These are phyloP conservation scores for Aphidoletes aphidimyza DNA, from an alignment of 2,888 invertebrate species.

Conservation along the genomic window DNA sequence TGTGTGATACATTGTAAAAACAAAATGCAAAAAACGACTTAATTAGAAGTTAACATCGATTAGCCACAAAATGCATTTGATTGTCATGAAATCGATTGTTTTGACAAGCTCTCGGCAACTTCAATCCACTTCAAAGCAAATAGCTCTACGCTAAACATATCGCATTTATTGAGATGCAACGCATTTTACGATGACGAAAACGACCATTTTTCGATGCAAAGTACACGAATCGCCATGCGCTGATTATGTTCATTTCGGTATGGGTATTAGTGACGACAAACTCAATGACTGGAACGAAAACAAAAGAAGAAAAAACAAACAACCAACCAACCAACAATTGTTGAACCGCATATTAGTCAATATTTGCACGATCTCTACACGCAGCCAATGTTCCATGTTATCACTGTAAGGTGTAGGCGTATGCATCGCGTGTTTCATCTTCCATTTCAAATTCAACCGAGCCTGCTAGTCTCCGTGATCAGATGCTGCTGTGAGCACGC, in stretches of 20 bases:
- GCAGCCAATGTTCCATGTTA: background rate
- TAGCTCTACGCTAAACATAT: background rate
- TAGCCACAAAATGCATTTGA: background rate
- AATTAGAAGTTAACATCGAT: slow-evolving; percentile 19
- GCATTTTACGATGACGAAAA: background rate
- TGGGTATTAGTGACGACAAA: background rate
- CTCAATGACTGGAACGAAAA: background rate
- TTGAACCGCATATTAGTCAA: background rate
- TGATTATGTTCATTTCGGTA: slow-evolving; percentile 24
- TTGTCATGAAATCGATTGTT: slow-evolving; percentile 9
- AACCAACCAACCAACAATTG: background rate
- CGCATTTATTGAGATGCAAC: background rate
- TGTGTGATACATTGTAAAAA: slow-evolving; percentile 26
- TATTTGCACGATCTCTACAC: background rate
- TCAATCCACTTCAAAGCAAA: background rate
- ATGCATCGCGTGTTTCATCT: background rate
- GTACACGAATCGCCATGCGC: background rate
- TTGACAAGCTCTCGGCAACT: background rate
- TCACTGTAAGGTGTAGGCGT: slow-evolving; percentile 20
- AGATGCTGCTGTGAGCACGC: background rate
- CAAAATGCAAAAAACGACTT: background rate
- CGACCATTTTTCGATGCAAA: background rate
- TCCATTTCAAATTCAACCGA: background rate
- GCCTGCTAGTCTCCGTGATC: background rate
- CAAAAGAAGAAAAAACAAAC: background rate